These are phyloP conservation scores for Oryzaephilus surinamensis DNA, from an alignment of 1,140 invertebrate genomes.

Conservation along the genomic window DNA sequence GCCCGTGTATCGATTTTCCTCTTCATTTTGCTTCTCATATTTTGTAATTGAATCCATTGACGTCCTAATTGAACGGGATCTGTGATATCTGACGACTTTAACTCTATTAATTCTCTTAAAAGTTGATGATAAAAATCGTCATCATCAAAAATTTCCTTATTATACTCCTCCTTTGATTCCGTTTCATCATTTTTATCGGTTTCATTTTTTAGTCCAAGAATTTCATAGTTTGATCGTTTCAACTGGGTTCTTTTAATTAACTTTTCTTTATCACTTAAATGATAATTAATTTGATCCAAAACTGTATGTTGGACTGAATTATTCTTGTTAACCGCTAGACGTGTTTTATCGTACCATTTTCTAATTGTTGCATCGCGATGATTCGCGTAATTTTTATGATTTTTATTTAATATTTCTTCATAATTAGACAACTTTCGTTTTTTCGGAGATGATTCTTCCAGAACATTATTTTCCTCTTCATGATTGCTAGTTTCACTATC, in stretches of 20 bases:
- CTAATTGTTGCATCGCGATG: slow-evolving; percentile 71
- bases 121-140: slow-evolving; percentile 94
- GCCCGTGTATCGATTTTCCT: slow-evolving; percentile 82
- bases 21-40: slow-evolving; percentile 80
- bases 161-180: slow-evolving; percentile 42
- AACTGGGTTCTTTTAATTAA: slow-evolving; percentile 72
- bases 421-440: slow-evolving; percentile 56
- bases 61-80: slow-evolving; percentile 72
- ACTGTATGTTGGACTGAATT: slow-evolving; percentile 60
- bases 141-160: slow-evolving; percentile 89
- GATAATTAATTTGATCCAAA: slow-evolving; percentile 78
- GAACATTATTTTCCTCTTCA: slow-evolving; percentile 41
- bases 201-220: slow-evolving; percentile 50
- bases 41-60: slow-evolving; percentile 86
- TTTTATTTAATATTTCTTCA: slow-evolving; percentile 47
- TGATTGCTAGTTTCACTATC: slow-evolving; percentile 36
- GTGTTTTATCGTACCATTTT: slow-evolving; percentile 91
- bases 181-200: slow-evolving; percentile 29
- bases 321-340: slow-evolving; percentile 45
- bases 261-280: slow-evolving; percentile 64
- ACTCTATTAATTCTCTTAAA: slow-evolving; percentile 83
- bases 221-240: slow-evolving; percentile 62
- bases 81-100: slow-evolving; percentile 68
- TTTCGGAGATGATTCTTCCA: slow-evolving; percentile 33
- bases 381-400: slow-evolving; percentile 52